A percentile compares a stretch with the other conserved stretches of the same genome.
These are phyloP conservation scores for Allophyes oxyacanthae DNA, from an alignment of 2,888 invertebrate genomes.

Conservation along the genomic window DNA sequence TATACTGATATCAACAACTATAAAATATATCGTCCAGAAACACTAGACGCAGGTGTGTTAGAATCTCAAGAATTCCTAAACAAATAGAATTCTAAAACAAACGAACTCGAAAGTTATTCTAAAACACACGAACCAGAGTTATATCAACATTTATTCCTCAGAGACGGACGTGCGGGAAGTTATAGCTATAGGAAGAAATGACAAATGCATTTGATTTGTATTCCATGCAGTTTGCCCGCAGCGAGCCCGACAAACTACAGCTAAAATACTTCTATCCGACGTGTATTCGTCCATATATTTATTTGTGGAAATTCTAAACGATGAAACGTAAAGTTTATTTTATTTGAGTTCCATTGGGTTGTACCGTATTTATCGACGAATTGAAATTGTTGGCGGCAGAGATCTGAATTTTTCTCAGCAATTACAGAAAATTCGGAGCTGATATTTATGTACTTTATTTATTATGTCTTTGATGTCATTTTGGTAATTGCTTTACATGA, in stretches of 20 bases:
- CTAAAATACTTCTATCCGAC: conserved; percentile 17
- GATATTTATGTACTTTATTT: too few relatives aligned
- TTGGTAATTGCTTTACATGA: too few relatives aligned
- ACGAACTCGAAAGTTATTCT: conserved; percentile 10
- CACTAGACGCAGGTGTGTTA: too few relatives aligned
- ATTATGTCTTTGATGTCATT: too few relatives aligned
- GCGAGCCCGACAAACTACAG: conserved; percentile 24
- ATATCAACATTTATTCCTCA: conserved; percentile 25
- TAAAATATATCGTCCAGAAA: too few relatives aligned
- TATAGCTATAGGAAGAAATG: conserved; percentile 47
- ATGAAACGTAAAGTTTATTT: conserved; percentile 12
- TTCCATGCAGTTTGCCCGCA: conserved; percentile 41
- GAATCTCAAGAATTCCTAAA: not conserved
- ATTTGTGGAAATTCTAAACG: conserved; percentile 9
- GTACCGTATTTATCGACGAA: conserved; percentile 15
- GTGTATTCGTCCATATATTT: conserved; percentile 18
- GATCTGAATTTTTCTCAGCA: too few relatives aligned
- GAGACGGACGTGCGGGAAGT: conserved; percentile 12
- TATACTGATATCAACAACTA: too few relatives aligned
- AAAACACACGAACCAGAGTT: conserved; percentile 7
- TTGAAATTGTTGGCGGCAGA: too few relatives aligned
- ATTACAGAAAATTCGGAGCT: too few relatives aligned
- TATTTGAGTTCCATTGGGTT: not conserved
- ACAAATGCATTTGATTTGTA: conserved; percentile 64
- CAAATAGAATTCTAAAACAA: not conserved